Evolutionary conservation across 2,888 invertebrate species (phyloP), one percentile per base, ranked within the genome.

Genomic region (Clusia tigrina): DNA sequence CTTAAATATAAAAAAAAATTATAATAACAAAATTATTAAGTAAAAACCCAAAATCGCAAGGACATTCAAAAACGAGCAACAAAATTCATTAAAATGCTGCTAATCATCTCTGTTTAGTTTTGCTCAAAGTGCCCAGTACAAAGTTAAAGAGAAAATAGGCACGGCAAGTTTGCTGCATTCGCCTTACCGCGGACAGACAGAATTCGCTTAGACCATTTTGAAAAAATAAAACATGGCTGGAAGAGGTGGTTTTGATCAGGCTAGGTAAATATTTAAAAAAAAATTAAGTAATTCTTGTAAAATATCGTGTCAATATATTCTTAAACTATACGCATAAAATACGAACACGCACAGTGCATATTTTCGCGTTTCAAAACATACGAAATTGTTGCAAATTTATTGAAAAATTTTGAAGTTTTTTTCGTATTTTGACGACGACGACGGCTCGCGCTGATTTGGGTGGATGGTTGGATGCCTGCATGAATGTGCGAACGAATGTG

Each of bases 231-330:
- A 92, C 90, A 93, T 93, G 93, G 93, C 93, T 89, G 91, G 91
- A 87, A 92, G 92, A 87, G 89, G 90, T 90, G 89, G 90, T 87
- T 92, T 89, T 88, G 91, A 92, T 85, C 91, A 92, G 89, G 88
- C 89, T 86, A 92, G 92, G 93, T 91, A 89, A 88, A 83, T 83
- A 81, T 81, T 69, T 22, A 18, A 32, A 9, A 78, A 74, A 71
- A 72, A 70, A n/a, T 70, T 67, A 64, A 66, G 57, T 71, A 74
- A 70, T n/a, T 42, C 10, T 42, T 15, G 42, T 10, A 10, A 3
- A 15, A 15, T 6, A 10, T 15, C 42, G 42, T 17, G n/a, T n/a
- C n/a, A 2, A 42, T n/a, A n/a, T n/a, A n/a, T n/a, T n/a, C n/a
- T n/a, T n/a, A 42, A 42, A 42, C n/a, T 42, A n/a, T 5, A n/a